Conservation (phyloP, 2,797 vertebrate genomes). For the Orientallactaga sibirica region DNA sequence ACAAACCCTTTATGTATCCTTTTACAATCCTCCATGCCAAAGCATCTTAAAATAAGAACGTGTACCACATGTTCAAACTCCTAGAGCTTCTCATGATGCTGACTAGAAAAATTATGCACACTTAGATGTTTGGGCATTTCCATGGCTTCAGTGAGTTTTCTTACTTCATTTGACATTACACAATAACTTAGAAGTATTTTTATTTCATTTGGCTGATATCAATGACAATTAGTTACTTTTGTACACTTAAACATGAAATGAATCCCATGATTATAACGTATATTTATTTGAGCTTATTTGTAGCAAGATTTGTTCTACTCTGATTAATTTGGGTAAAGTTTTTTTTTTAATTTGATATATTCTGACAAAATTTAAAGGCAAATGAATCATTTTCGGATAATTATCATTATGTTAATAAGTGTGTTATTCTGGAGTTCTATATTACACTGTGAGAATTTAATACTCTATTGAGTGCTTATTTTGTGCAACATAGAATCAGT, state of each 20-base stretch:
- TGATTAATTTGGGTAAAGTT: conserved; percentile 22
- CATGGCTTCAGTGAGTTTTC: conserved; percentile 8
- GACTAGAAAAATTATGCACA: neutral
- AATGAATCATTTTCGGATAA: neutral
- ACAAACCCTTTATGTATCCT: neutral
- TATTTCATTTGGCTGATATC: conserved; percentile 47
- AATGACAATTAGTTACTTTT: conserved; percentile 52
- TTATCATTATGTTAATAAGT: neutral
- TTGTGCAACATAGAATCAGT: neutral
- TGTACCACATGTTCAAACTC: neutral
- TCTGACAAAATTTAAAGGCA: conserved; percentile 10
- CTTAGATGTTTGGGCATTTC: conserved; percentile 42
- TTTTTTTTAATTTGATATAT: conserved; percentile 23
- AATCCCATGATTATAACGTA: neutral
- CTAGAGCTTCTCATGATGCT: neutral
- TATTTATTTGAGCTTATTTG: conserved; percentile 27
- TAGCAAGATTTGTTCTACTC: neutral
- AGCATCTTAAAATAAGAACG: conserved; percentile 14
- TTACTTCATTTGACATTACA: conserved; percentile 9
- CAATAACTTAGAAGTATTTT: neutral
- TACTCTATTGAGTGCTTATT: conserved; percentile 33
- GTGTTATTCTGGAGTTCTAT: neutral
- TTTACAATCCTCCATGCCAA: neutral
- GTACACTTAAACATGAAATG: conserved; percentile 38
- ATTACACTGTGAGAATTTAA: neutral